Evolutionary conservation across 2,797 vertebrate species (phyloP).

Genomic region (Aplochiton taeniatus): DNA sequence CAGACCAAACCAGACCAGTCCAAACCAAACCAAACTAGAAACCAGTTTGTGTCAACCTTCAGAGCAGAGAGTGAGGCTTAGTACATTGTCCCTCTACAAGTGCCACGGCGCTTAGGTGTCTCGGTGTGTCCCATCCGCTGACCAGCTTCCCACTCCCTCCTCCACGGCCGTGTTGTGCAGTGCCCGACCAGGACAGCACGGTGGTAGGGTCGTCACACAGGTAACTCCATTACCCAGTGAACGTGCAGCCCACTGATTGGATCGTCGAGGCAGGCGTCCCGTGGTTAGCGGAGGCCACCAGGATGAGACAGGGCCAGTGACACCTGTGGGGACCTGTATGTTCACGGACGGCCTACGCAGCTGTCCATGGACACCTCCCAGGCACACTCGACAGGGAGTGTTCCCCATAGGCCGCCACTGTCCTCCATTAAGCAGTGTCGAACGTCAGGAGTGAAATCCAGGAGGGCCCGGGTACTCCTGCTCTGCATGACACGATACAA

Average conservation of each 20-base stretch:
- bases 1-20: too few relatives aligned
- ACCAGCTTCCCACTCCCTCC: too few relatives aligned
- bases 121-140: too few relatives aligned
- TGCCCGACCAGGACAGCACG: too few relatives aligned
- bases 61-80: too few relatives aligned
- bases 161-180: too few relatives aligned
- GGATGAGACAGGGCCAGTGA: constrained; percentile 31
- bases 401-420: constrained; percentile 64
- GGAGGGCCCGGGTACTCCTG: neutral
- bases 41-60: too few relatives aligned
- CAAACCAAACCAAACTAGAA: too few relatives aligned
- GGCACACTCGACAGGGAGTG: constrained; percentile 59
- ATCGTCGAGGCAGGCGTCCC: constrained; percentile 15
- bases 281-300: constrained; percentile 13
- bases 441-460: constrained; percentile 33
- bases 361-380: constrained; percentile 39
- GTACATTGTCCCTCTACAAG: too few relatives aligned
- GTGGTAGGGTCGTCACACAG: neutral
- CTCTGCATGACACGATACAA: neutral
- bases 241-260: constrained; percentile 15
- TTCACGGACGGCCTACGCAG: constrained; percentile 46
- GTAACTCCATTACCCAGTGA: constrained; percentile 9
- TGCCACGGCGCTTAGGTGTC: too few relatives aligned
- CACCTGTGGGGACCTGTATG: constrained; percentile 31
- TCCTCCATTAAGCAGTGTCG: constrained; percentile 61